phyloP scores from a whole-genome alignment of 2,888 invertebrate genomes.

The Craniophora ligustri region DNA sequence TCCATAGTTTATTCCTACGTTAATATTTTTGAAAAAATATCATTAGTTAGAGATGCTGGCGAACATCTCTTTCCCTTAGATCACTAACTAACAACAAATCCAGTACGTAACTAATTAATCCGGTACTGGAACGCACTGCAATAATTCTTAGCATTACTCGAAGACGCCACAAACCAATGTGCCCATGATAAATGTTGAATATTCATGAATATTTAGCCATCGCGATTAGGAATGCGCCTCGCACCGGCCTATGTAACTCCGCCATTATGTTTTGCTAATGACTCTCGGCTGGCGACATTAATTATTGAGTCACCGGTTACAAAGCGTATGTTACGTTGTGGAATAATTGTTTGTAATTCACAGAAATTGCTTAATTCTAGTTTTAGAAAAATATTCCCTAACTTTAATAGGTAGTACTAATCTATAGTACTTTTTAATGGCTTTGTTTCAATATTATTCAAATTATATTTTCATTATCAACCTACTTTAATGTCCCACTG shows the following conservation, averaged over 20 bases:
- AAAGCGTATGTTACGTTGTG: slow-evolving; percentile 16
- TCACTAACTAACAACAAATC: too few species aligned
- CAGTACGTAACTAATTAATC: too few species aligned
- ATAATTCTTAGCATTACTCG: background rate
- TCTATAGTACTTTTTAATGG: too few species aligned
- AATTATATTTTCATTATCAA: too few species aligned
- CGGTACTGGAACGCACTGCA: background rate
- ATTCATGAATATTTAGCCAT: slow-evolving; percentile 37
- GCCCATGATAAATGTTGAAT: slow-evolving; percentile 17
- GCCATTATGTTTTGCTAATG: slow-evolving; percentile 62
- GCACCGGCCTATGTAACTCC: slow-evolving; percentile 50
- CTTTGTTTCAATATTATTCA: too few species aligned
- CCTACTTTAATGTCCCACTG: too few species aligned
- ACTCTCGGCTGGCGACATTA: slow-evolving; percentile 48
- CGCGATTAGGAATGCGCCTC: slow-evolving; percentile 53
- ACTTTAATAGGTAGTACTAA: too few species aligned
- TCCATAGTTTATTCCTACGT: too few species aligned
- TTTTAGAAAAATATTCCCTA: too few species aligned
- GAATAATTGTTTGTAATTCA: background rate
- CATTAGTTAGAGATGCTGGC: too few species aligned
- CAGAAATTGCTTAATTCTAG: background rate
- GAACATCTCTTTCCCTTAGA: too few species aligned
- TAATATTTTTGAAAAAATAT: too few species aligned
- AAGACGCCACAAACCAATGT: slow-evolving; percentile 9
- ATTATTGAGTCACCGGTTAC: slow-evolving; percentile 51